These are phyloP conservation scores for Leptopilina clavipes DNA, from an alignment of 1,140 invertebrate species.

Conservation along the genomic window DNA sequence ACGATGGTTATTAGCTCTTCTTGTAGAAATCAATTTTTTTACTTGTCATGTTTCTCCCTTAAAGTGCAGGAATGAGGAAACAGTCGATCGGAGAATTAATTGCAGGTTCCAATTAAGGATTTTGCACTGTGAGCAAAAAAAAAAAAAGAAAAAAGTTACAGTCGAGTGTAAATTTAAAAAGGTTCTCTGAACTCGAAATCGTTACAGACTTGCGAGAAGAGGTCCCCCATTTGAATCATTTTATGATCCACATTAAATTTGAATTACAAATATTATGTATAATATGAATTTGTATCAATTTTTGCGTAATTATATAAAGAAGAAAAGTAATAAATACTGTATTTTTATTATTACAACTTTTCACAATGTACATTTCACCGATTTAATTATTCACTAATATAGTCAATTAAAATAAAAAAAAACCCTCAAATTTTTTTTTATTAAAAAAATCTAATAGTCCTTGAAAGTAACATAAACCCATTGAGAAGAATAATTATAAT, in stretches of 20 bases:
- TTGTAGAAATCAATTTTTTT: conserved; percentile 14
- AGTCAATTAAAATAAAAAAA: background rate
- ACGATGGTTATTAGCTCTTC: conserved; percentile 25
- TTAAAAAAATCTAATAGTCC: background rate
- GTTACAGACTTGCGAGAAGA: background rate
- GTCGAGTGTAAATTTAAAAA: conserved; percentile 20
- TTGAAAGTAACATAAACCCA: background rate
- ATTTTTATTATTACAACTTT: background rate
- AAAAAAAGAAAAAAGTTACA: background rate
- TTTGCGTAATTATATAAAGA: background rate
- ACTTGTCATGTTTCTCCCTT: conserved; percentile 3
- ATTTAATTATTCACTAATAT: background rate
- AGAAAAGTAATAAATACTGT: background rate
- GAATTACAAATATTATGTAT: background rate
- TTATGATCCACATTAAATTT: background rate
- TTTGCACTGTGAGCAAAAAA: background rate
- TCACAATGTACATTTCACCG: background rate
- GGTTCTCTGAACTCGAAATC: background rate
- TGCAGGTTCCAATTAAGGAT: conserved; percentile 24
- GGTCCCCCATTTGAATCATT: background rate
- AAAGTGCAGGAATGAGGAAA: conserved; percentile 24
- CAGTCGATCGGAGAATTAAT: conserved; percentile 28
- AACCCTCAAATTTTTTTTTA: background rate
- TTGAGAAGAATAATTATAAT: background rate
- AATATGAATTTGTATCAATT: background rate